These are phyloP conservation scores for Aspidiotus destructor DNA, from an alignment of 2,888 invertebrate species.

Conservation along the genomic window DNA sequence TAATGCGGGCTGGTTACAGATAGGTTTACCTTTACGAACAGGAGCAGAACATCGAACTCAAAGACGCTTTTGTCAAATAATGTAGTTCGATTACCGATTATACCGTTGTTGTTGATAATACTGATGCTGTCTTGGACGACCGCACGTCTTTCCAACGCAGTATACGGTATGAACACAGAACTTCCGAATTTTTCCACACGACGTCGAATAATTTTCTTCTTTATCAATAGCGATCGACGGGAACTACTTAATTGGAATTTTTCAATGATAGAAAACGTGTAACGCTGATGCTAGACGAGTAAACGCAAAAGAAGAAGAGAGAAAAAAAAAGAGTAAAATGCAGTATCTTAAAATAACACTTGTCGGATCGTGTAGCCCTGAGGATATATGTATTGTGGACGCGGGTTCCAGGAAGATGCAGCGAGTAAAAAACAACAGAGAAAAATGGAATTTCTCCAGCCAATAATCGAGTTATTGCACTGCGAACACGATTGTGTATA, in stretches of 20 bases:
- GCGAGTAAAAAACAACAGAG: background rate
- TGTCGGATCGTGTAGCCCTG: conserved; percentile 32
- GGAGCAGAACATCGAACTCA: conserved; percentile 1
- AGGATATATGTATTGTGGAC: conserved; percentile 28
- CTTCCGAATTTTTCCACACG: no score
- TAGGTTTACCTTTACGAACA: conserved; percentile 9
- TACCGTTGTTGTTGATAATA: background rate
- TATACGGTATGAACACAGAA: no score
- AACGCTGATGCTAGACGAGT: no score
- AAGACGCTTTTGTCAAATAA: background rate
- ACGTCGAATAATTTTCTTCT: no score
- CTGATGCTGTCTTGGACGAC: background rate
- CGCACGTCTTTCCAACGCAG: background rate
- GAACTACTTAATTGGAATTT: no score
- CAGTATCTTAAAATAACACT: conserved; percentile 23
- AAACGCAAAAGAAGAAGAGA: no score
- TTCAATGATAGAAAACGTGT: no score
- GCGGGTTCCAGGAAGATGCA: conserved; percentile 1
- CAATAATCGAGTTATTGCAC: conserved; percentile 13
- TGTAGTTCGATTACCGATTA: conserved; percentile 1
- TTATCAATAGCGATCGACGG: no score
- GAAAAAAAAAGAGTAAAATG: background rate
- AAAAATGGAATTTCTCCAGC: conserved; percentile 8
- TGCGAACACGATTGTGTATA: conserved; percentile 18
- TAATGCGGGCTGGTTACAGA: conserved; percentile 25